These are phyloP conservation scores for Scolopax bukidnonensis DNA, from an alignment of 2,797 vertebrate genomes.

Conservation along the genomic window DNA sequence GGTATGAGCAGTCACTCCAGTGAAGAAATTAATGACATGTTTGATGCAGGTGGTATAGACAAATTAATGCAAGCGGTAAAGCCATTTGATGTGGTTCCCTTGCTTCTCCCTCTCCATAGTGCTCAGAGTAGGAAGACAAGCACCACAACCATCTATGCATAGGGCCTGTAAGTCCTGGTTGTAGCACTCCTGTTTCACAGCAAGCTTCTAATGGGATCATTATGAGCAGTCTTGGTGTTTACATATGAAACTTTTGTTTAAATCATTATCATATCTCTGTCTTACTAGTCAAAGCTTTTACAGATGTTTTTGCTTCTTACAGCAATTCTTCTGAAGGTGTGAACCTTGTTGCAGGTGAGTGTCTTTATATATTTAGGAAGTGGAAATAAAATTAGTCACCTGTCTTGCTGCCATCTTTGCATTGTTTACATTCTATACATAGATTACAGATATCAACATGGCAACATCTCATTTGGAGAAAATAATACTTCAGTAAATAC, in stretches of 20 bases:
- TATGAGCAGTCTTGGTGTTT: background rate
- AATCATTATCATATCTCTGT: background rate
- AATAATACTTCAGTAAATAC: background rate
- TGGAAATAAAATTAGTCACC: background rate
- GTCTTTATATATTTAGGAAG: background rate
- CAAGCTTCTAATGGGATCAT: background rate
- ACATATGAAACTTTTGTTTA: background rate
- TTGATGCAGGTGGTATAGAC: background rate
- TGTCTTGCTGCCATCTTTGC: background rate
- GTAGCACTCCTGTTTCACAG: background rate
- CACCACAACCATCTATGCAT: background rate
- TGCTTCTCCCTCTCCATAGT: background rate
- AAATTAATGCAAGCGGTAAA: background rate
- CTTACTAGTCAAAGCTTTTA: background rate
- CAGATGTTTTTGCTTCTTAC: slow-evolving; percentile 53
- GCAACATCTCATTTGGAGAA: background rate
- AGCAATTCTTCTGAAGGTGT: slow-evolving; percentile 73
- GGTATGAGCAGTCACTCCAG: background rate
- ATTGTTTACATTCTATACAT: background rate
- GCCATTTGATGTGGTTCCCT: background rate
- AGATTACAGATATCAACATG: background rate
- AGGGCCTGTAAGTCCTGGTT: background rate
- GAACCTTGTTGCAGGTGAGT: slow-evolving; percentile 75
- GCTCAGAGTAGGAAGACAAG: background rate
- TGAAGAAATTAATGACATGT: background rate